Conservation (phyloP, 2,888 invertebrate genomes). For the Drosophila anomalata region DNA sequence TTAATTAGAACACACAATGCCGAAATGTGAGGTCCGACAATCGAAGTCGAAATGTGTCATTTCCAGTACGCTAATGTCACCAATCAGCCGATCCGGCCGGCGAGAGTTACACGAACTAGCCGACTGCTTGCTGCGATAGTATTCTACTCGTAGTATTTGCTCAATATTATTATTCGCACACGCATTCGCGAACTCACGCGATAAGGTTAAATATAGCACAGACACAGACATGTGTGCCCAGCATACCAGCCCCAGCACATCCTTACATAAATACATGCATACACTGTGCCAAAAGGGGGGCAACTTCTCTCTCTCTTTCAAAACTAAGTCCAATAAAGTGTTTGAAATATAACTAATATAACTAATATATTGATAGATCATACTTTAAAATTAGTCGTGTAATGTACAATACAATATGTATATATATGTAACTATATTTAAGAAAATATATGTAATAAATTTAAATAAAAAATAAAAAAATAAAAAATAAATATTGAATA, state of each 20-base stretch:
- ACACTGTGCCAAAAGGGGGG: slow-evolving; percentile 1
- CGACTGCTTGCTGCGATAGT: neutral
- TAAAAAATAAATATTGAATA: too few species aligned
- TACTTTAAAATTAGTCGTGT: too few species aligned
- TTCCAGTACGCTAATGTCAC: slow-evolving; percentile 5
- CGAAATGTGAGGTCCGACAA: slow-evolving; percentile 8
- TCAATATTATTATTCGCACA: slow-evolving; percentile 18
- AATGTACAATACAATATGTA: too few species aligned
- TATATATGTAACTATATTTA: too few species aligned
- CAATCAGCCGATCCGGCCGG: neutral
- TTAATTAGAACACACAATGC: slow-evolving; percentile 7
- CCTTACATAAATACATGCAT: slow-evolving; percentile 8
- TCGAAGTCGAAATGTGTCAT: slow-evolving; percentile 13
- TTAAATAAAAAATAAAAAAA: too few species aligned
- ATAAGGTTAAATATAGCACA: slow-evolving; percentile 36
- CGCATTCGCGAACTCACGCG: slow-evolving; percentile 28
- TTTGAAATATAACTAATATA: too few species aligned
- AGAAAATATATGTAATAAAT: too few species aligned
- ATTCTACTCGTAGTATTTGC: neutral
- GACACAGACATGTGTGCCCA: neutral
- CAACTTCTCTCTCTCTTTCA: neutral
- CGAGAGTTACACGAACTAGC: neutral
- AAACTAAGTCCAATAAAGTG: neutral
- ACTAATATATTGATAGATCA: too few species aligned
- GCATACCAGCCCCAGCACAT: slow-evolving; percentile 2